Evolutionary conservation across 1,140 invertebrate species (phyloP), one percentile per base, ranked within the genome.

Genomic region (Danaus plexippus): DNA sequence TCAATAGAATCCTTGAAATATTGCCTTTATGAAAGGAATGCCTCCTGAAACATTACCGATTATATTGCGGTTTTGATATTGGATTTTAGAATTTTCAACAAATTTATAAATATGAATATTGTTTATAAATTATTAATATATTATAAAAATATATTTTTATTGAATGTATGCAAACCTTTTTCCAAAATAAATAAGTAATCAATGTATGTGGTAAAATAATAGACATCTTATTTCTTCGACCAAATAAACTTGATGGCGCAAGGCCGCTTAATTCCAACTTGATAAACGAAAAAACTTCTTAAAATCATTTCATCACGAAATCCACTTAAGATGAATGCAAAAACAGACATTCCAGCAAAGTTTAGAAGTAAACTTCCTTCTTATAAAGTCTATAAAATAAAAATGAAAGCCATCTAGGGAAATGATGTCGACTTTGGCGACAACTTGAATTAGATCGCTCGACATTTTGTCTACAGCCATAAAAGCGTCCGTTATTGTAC

Each of bases 371-470:
- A 73, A 75, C 59, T 72, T 67, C 48, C 61, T 67, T 60, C 58
- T 71, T 66, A 73, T 66, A 66, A 75, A 73, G 47, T 59, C 64
- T 63, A 67, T 77, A 70, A 77, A 77, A 77, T 66, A 69, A 71
- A 77, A 72, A 71, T 45, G 52, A 70, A 62, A 64, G 67, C 55
- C 74, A 68, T 67, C 76, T 60, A 64, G 74, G 72, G 72, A 76
- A 82, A 80, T 77, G 73, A 74, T 74, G 62, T 52, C 62, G 32
- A 63, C 61, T 69, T 57, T 71, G 65, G 60, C 59, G 52, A 66
- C 67, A 75, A 81, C 66, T 78, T 74, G 69, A 70, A 78, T 78
- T 77, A 77, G 71, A 77, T 70, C 60, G 66, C 43, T 58, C 60
- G 64, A 67, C 69, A 64, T 67, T 70, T 32, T 32, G 22, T 32